phyloP scores from a whole-genome alignment of 1,140 invertebrate species.

The Diachasmimorpha longicaudata region DNA sequence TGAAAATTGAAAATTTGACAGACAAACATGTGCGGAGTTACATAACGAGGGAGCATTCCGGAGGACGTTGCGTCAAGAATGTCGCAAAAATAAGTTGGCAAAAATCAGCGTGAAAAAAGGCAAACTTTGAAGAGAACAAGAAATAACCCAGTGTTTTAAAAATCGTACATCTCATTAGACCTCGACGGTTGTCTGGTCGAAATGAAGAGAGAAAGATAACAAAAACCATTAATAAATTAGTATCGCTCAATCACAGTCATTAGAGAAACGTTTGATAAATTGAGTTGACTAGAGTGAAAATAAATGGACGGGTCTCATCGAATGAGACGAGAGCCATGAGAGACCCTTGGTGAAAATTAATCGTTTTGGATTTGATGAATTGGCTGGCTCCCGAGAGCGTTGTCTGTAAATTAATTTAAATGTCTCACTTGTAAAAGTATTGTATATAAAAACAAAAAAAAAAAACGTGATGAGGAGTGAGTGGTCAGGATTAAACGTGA shows the following conservation, averaged over 20 bases:
- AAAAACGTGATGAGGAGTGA: neutral
- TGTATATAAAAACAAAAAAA: conserved; percentile 30
- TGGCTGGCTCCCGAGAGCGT: conserved; percentile 27
- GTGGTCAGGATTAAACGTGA: neutral
- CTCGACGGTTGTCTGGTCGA: neutral
- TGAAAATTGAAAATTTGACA: neutral
- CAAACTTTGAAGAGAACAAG: neutral
- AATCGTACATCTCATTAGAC: neutral
- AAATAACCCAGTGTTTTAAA: neutral
- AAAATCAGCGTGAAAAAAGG: neutral
- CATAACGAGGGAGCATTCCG: neutral
- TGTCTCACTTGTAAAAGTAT: conserved; percentile 34
- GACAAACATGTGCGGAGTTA: neutral
- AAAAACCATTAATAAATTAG: neutral
- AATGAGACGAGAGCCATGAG: neutral
- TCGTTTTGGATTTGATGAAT: conserved; percentile 18
- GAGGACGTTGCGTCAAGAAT: neutral
- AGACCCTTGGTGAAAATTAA: conserved; percentile 11
- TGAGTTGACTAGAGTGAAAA: neutral
- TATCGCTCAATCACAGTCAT: neutral
- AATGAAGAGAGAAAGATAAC: neutral
- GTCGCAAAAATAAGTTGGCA: neutral
- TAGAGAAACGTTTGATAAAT: neutral
- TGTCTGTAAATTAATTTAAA: conserved; percentile 39
- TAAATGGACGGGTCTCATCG: neutral